Conservation (phyloP, 2,888 invertebrate genomes). For the Acanthacorydalis orientalis region DNA sequence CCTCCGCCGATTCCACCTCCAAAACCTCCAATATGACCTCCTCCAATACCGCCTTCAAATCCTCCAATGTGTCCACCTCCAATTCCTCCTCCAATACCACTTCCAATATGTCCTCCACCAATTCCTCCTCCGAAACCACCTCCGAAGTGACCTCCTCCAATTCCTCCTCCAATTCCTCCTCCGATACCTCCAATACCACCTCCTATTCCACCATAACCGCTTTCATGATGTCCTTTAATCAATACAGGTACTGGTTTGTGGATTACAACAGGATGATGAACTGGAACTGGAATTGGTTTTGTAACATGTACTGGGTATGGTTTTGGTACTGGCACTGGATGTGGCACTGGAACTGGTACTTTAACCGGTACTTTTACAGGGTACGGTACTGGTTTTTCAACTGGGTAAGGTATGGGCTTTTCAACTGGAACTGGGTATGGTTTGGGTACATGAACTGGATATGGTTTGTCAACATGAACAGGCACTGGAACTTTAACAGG, state of each 20-base stretch:
- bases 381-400: constrained; percentile 33
- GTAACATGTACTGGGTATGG: constrained; percentile 40
- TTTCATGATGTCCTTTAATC: neutral
- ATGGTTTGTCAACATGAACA: constrained; percentile 16
- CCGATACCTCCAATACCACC: neutral
- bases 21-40: neutral
- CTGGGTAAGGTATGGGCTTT: constrained; percentile 31
- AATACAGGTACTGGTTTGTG: constrained; percentile 15
- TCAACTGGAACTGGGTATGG: constrained; percentile 25
- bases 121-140: constrained; percentile 1
- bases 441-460: constrained; percentile 31
- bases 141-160: neutral
- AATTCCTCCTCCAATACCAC: neutral
- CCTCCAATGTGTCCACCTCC: neutral
- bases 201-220: neutral
- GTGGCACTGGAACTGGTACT: constrained; percentile 22
- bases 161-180: neutral
- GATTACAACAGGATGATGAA: constrained; percentile 29
- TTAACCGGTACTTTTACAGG: constrained; percentile 29
- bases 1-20: constrained; percentile 7
- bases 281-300: constrained; percentile 27
- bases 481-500: constrained; percentile 15
- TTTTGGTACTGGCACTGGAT: constrained; percentile 36
- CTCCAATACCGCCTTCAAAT: neutral
- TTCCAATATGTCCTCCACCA: neutral